Base-by-base conservation (phyloP, 1,140 invertebrate species). In the Potamilus streckersoni region DNA sequence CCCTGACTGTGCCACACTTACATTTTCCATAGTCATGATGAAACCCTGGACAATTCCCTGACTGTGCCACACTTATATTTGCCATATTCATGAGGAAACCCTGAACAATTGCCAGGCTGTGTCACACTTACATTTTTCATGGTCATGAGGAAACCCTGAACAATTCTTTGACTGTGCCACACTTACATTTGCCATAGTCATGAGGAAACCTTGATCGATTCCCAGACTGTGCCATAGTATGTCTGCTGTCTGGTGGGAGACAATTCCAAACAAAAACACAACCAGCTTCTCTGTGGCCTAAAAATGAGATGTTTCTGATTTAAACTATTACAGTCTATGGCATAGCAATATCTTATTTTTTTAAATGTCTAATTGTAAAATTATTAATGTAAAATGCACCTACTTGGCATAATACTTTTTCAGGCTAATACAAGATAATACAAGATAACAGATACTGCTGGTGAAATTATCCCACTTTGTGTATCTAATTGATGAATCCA, bases 1-100 rank as follows among this genome's bases (percentile, higher is more conserved):
- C 85, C 87, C 4, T 87, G 79, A 70, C 83, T 83, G 73, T 88
- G 86, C 87, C 87, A 88, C 13, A 78, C 85, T 86, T 85, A 88
- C 13, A 77, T 27, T 27, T 27, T 1, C 27, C 27, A 27, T 27
- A 2, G 27, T 27, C 27, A 27, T 2, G 27, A 27, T n/a, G 27
- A 2, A 27, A 27, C 27, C 27, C 27, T 27, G 27, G 2, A 27
- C 27, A 2, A 27, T 27, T 27, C 27, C n/a, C n/a, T n/a, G n/a
- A n/a, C n/a, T n/a, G n/a, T n/a, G n/a, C n/a, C n/a, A n/a, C n/a
- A n/a, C n/a, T n/a, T n/a, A n/a, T n/a, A n/a, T n/a, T n/a, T n/a
- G n/a, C n/a, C n/a, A n/a, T n/a, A n/a, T n/a, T n/a, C n/a, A n/a
- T n/a, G n/a, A n/a, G n/a, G n/a, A n/a, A n/a, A n/a, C n/a, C n/a